These are phyloP conservation scores for Carettochelys insculpta DNA, from an alignment of 2,113 vertebrate species.

Conservation along the genomic window DNA sequence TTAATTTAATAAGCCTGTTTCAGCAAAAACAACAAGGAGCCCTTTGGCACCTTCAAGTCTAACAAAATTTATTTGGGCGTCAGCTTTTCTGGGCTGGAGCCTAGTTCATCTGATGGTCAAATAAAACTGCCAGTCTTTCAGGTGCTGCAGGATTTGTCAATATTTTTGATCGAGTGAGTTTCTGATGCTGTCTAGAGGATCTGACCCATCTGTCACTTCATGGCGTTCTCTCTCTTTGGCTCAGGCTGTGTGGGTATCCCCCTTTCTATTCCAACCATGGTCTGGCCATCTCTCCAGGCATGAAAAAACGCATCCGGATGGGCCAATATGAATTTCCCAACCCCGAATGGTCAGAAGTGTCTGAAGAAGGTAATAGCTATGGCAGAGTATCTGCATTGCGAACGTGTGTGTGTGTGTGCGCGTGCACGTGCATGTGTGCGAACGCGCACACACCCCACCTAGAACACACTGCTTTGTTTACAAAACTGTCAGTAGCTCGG, in stretches of 20 bases:
- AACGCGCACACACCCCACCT: no score
- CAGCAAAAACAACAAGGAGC: no score
- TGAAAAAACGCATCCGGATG: conserved; percentile 96
- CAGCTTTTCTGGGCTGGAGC: no score
- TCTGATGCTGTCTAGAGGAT: not conserved
- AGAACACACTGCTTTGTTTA: not conserved
- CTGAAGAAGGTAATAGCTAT: conserved; percentile 87
- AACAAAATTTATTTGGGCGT: no score
- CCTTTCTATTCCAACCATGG: conserved; percentile 98
- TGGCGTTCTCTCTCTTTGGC: not conserved
- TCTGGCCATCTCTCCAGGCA: conserved; percentile 97
- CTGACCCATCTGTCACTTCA: fast-evolving
- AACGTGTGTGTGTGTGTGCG: fast-evolving
- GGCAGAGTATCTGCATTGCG: not conserved
- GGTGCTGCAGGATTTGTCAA: no score
- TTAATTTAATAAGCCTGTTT: not conserved
- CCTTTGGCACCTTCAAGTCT: no score
- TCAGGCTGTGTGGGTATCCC: conserved; percentile 94
- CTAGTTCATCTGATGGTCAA: no score
- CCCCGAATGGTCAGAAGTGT: conserved; percentile 97
- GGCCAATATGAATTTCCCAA: conserved; percentile 98
- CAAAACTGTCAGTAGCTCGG: not conserved
- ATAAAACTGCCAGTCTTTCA: no score
- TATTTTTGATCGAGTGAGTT: no score
- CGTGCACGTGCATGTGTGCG: no score